Conservation (phyloP, 2,888 invertebrate genomes). For the Euzetes globulus region DNA sequence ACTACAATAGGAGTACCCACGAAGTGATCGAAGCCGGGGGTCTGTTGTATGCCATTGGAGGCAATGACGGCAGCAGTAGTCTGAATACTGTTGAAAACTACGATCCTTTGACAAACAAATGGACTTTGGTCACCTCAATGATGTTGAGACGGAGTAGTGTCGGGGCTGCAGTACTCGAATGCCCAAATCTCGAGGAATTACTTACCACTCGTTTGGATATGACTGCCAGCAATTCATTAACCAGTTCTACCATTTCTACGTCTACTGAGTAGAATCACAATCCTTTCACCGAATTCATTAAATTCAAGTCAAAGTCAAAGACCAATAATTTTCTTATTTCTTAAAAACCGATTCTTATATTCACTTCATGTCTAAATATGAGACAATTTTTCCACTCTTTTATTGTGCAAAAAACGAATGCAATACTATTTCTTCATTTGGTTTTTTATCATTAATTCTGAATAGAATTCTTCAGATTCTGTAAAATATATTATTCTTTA, state of each 20-base stretch:
- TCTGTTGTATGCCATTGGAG: constrained; percentile 59
- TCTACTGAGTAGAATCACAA: background rate
- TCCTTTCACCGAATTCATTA: background rate
- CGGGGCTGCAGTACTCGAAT: constrained; percentile 60
- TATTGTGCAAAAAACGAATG: no score
- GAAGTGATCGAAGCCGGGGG: constrained; percentile 61
- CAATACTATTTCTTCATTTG: no score
- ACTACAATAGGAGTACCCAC: constrained; percentile 57
- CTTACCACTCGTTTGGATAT: constrained; percentile 12
- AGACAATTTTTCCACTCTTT: no score
- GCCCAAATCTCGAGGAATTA: constrained; percentile 48
- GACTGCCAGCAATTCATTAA: constrained; percentile 20
- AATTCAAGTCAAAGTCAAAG: background rate
- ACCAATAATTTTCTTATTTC: background rate
- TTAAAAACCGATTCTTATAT: background rate
- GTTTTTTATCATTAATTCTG: no score
- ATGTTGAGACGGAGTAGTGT: constrained; percentile 58
- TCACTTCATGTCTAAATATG: no score
- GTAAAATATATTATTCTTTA: no score
- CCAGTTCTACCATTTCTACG: constrained; percentile 15
- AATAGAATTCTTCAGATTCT: no score
- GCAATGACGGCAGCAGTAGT: constrained; percentile 63
- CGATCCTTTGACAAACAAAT: constrained; percentile 59
- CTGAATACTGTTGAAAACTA: constrained; percentile 62
- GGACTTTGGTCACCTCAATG: constrained; percentile 61